Base-by-base conservation (phyloP, 1,140 invertebrate genomes). In the Riptortus pedestris region DNA sequence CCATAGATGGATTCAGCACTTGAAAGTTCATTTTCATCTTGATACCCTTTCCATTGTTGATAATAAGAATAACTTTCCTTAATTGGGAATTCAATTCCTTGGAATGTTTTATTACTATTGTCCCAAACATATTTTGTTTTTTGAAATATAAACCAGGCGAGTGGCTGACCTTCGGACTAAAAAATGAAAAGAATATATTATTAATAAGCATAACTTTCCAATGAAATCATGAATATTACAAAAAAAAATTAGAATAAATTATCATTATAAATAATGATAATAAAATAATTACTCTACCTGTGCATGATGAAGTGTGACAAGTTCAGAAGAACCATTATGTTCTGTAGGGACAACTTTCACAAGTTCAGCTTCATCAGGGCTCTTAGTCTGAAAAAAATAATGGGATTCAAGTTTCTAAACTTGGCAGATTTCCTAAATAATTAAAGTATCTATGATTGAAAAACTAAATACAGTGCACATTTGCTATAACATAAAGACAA, bases 321-420 rank as follows among this genome's bases (percentile, higher is more conserved):
- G 78, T 78, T 99, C 96, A 28, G 93, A 85, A 69, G 88, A 94
- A 62, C 96, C 96, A 85, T 99, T 98, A 73, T 99, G 98, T 9
- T 90, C 85, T 22, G 92, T 96, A 38, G 96, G 96, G 14, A 95
- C 85, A 62, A 99, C 95, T 82, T 97, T 96, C 0, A 85, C 93
- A 68, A 93, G 80, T 65, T 82, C 81, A 26, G 94, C 92, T 72
- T 82, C 80, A 18, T 79, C 73, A 1, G 91, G 86, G 78, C 87
- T 78, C 69, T 78, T 83, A 22, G 83, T 85, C 91, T 94, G 70
- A 65, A 79, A 81, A 67, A 65, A 70, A 64, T 72, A 69, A 66
- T 47, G 2, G 4, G 22, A 47, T 9, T 66, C 67, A 26, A 61
- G 60, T 63, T 18, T n/a, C n/a, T 16, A 14, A 38, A 16, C 63